phyloP scores from a whole-genome alignment of 2,113 vertebrate genomes.

The Antigone vipio region DNA sequence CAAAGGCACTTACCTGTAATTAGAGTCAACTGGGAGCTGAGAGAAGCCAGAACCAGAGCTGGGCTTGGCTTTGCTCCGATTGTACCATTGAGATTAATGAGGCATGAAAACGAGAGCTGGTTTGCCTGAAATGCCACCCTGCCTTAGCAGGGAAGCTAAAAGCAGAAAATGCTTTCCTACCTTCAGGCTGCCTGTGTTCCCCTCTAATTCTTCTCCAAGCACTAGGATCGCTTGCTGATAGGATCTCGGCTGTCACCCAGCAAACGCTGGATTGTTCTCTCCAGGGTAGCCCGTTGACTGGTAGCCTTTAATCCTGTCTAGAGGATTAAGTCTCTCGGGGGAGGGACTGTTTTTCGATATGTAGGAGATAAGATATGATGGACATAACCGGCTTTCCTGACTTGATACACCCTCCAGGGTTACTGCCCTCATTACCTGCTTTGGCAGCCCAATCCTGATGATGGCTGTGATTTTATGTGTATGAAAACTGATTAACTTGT shows the following conservation, averaged over 20 bases:
- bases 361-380: not conserved
- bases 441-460: not conserved
- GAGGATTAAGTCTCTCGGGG: not conserved
- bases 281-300: not conserved
- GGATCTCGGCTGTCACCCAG: not conserved
- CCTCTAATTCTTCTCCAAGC: not conserved
- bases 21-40: not conserved
- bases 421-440: not conserved
- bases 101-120: not conserved
- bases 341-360: not conserved
- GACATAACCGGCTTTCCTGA: not conserved
- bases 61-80: not conserved
- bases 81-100: not conserved
- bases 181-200: not conserved
- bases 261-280: not conserved
- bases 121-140: not conserved
- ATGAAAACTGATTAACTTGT: not conserved
- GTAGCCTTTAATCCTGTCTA: slow-evolving; percentile 15
- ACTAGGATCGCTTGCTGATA: not conserved
- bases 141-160: not conserved
- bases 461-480: not conserved
- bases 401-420: not conserved
- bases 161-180: not conserved
- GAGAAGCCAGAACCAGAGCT: not conserved
- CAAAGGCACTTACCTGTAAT: not conserved